A percentile compares a stretch with the other conserved stretches of the same genome.
Evolutionary conservation across 2,888 invertebrate genomes (phyloP).

Genomic region (Alsophila aescularia): DNA sequence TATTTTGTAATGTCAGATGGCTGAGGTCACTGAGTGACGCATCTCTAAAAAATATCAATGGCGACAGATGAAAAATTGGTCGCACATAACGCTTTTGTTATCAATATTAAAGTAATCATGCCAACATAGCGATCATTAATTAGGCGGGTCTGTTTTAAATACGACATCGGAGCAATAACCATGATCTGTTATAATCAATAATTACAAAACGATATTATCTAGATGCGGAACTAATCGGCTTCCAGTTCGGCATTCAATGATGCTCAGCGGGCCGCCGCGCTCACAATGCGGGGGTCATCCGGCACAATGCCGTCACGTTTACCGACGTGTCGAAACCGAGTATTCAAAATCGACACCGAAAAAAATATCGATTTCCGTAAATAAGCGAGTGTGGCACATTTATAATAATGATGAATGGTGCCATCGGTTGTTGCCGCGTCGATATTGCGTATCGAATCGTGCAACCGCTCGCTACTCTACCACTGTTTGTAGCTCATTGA

Average conservation of each 20-base stretch:
- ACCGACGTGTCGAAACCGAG: slow-evolving; percentile 76
- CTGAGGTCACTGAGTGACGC: too few species aligned
- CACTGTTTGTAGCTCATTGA: slow-evolving; percentile 63
- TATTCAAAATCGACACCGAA: slow-evolving; percentile 80
- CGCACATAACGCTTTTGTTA: slow-evolving; percentile 56
- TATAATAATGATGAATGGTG: slow-evolving; percentile 84
- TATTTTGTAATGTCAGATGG: neutral
- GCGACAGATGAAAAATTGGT: slow-evolving; percentile 56
- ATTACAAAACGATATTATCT: slow-evolving; percentile 74
- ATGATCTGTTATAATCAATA: slow-evolving; percentile 80
- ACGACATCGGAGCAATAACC: slow-evolving; percentile 63
- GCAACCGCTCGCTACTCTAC: slow-evolving; percentile 66
- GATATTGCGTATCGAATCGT: slow-evolving; percentile 79
- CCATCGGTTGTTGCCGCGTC: slow-evolving; percentile 71
- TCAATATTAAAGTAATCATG: slow-evolving; percentile 64
- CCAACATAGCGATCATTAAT: slow-evolving; percentile 62
- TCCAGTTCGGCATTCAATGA: slow-evolving; percentile 52
- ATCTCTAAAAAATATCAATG: too few species aligned
- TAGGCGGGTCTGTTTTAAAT: slow-evolving; percentile 65
- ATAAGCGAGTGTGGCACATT: slow-evolving; percentile 84
- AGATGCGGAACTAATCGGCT: slow-evolving; percentile 74
- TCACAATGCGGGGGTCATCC: slow-evolving; percentile 76
- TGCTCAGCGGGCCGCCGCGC: slow-evolving; percentile 63
- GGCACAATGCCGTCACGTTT: slow-evolving; percentile 78
- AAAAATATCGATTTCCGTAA: slow-evolving; percentile 85